A percentile compares a stretch with the other conserved stretches of the same genome.
Conservation (phyloP, 2,797 vertebrate genomes). For the Spinibarbus caldwelli region DNA sequence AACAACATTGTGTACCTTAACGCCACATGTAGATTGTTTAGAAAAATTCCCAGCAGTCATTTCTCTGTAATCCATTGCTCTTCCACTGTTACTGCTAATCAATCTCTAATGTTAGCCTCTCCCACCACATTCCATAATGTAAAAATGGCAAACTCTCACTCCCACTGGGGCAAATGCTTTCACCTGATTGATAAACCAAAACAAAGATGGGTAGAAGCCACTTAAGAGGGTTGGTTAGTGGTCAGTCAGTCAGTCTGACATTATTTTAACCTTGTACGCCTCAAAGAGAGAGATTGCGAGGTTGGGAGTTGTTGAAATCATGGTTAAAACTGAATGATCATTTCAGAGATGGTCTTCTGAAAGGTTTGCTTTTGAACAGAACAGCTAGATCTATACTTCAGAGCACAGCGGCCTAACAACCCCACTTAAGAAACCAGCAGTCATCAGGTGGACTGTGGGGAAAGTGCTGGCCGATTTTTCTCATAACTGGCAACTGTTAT, state of each 20-base stretch:
- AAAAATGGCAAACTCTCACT: conserved; percentile 24
- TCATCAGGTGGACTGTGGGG: conserved; percentile 37
- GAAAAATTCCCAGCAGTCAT: too few species aligned
- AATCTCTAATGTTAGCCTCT: too few species aligned
- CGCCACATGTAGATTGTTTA: neutral
- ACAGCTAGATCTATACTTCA: conserved; percentile 77
- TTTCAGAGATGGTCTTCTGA: conserved; percentile 79
- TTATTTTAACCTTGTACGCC: conserved; percentile 75
- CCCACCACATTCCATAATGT: too few species aligned
- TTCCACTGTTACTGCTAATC: too few species aligned
- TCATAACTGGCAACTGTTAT: neutral
- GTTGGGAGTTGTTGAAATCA: conserved; percentile 65
- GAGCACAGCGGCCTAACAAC: conserved; percentile 72
- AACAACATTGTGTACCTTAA: neutral
- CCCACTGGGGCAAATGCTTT: too few species aligned
- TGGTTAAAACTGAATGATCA: conserved; percentile 76
- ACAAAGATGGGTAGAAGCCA: conserved; percentile 51
- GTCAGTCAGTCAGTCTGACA: conserved; percentile 74
- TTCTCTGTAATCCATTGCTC: too few species aligned
- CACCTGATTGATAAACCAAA: conserved; percentile 35
- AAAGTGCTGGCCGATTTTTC: neutral
- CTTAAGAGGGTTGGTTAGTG: conserved; percentile 58
- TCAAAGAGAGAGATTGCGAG: neutral
- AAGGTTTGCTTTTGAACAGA: conserved; percentile 84
- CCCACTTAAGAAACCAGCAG: conserved; percentile 66